Evolutionary conservation across 2,888 invertebrate genomes (phyloP).

Genomic region (Trilocha varians): DNA sequence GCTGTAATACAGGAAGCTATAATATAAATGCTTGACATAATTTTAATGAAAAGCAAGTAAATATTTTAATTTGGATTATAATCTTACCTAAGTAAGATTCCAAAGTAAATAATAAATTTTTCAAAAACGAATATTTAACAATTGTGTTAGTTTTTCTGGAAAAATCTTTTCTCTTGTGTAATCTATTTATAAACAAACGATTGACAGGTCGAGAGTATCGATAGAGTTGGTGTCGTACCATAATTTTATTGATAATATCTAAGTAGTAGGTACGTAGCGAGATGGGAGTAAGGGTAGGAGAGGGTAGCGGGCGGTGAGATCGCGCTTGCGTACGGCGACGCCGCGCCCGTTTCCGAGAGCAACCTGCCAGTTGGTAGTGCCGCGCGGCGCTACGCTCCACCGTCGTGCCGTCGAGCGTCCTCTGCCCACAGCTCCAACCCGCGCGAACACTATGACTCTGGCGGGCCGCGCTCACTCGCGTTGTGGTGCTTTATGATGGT

Average conservation of each 20-base stretch:
- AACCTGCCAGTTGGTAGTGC: constrained; percentile 43
- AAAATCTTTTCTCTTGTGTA: constrained; percentile 17
- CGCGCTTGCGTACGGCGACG: constrained; percentile 52
- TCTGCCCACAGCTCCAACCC: constrained; percentile 27
- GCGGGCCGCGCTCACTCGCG: constrained; percentile 58
- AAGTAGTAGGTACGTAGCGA: constrained; percentile 60
- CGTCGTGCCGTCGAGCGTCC: constrained; percentile 25
- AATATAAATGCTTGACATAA: not conserved
- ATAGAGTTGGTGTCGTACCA: constrained; percentile 56
- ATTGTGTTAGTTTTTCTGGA: too few relatives aligned
- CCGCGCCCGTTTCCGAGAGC: constrained; percentile 46
- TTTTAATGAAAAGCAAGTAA: too few relatives aligned
- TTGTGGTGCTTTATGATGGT: constrained; percentile 70
- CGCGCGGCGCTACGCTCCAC: constrained; percentile 44
- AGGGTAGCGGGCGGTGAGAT: constrained; percentile 21
- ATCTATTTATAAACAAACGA: constrained; percentile 29
- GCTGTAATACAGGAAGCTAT: not conserved
- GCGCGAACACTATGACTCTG: constrained; percentile 44
- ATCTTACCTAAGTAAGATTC: too few relatives aligned
- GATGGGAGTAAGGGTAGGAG: constrained; percentile 52
- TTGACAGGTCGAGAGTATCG: constrained; percentile 43
- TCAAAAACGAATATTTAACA: too few relatives aligned
- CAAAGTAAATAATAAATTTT: too few relatives aligned
- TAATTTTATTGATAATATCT: constrained; percentile 72
- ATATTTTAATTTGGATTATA: too few relatives aligned